phyloP scores from a whole-genome alignment of 2,797 vertebrate genomes.

The Tiaroga cobitis region DNA sequence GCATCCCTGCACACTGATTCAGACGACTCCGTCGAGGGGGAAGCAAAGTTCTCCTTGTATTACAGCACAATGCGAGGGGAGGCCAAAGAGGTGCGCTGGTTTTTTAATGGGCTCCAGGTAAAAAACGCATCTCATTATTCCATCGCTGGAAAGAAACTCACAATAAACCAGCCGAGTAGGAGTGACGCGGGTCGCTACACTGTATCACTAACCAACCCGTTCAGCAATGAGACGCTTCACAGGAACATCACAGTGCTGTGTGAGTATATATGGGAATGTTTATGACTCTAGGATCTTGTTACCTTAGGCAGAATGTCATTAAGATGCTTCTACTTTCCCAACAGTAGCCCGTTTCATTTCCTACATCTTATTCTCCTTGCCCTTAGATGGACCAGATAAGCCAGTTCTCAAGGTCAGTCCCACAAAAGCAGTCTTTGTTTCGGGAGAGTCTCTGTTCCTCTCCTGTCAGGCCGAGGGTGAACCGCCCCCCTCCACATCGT shows the following conservation, averaged over 20 bases:
- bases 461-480: conserved; percentile 76
- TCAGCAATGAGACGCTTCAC: conserved; percentile 59
- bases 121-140: conserved; percentile 60
- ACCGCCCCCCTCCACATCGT: conserved; percentile 73
- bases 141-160: conserved; percentile 62
- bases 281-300: neutral
- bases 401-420: conserved; percentile 67
- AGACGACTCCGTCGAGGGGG: conserved; percentile 64
- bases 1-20: conserved; percentile 57
- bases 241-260: conserved; percentile 76
- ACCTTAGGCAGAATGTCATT: neutral
- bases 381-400: conserved; percentile 82
- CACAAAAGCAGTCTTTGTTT: conserved; percentile 63
- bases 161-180: conserved; percentile 67
- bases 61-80: conserved; percentile 70
- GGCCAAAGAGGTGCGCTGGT: conserved; percentile 74
- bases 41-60: conserved; percentile 61
- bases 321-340: neutral
- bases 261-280: conserved; percentile 58
- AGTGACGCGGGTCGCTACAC: conserved; percentile 76
- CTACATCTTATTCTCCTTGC: neutral
- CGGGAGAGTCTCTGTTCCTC: conserved; percentile 70
- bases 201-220: conserved; percentile 79
- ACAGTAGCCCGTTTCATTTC: conserved; percentile 8
- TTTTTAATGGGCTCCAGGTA: conserved; percentile 66